phyloP scores from a whole-genome alignment of 2,888 invertebrate species.

The Orthosia gracilis region DNA sequence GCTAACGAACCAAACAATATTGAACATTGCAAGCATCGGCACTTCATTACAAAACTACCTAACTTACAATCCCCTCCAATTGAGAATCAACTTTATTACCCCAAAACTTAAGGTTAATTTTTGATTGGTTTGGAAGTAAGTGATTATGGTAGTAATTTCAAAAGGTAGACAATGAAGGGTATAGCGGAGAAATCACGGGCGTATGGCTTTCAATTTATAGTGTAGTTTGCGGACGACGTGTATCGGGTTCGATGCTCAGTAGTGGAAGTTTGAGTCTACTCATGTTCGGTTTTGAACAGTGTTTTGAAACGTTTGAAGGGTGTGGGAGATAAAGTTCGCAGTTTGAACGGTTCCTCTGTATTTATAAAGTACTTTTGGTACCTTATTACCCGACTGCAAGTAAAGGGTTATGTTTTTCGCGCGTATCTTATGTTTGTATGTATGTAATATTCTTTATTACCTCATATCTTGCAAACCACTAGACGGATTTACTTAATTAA shows the following conservation, averaged over 20 bases:
- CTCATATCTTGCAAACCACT: no score
- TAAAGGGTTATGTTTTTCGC: no score
- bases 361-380: no score
- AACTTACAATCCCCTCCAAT: constrained; percentile 47
- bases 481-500: no score
- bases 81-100: constrained; percentile 57
- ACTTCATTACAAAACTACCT: constrained; percentile 60
- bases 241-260: constrained; percentile 72
- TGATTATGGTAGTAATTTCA: constrained; percentile 67
- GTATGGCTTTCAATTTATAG: constrained; percentile 85
- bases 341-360: not conserved
- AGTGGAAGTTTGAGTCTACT: constrained; percentile 50
- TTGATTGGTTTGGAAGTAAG: constrained; percentile 59
- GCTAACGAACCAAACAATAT: constrained; percentile 80
- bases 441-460: no score
- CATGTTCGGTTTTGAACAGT: constrained; percentile 34
- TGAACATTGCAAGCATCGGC: constrained; percentile 66
- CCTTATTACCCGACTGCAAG: no score
- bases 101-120: constrained; percentile 45
- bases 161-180: constrained; percentile 59
- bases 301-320: constrained; percentile 36
- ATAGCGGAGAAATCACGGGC: constrained; percentile 79
- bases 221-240: constrained; percentile 79
- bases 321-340: not conserved
- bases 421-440: no score